Percentiles rank a stretch among this genome's conserved stretches.
Evolutionary conservation across 2,888 invertebrate species (phyloP).

Genomic region (Amiota mariae): DNA sequence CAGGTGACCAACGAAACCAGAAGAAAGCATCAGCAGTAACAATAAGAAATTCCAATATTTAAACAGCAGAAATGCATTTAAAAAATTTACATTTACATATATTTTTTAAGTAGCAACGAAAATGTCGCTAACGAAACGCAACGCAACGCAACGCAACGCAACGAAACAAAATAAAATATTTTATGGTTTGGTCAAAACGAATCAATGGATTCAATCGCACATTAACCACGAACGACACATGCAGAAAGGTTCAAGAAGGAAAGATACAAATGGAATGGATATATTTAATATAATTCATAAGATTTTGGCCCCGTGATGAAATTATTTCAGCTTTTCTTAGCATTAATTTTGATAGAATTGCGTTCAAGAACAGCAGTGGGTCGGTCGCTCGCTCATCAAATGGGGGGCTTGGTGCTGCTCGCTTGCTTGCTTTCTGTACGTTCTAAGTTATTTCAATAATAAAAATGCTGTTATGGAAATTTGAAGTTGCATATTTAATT

Average conservation of each 20-base stretch:
- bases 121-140: background rate
- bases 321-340: background rate
- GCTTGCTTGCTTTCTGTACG: constrained; percentile 51
- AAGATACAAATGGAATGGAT: background rate
- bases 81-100: constrained; percentile 52
- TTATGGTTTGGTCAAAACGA: constrained; percentile 35
- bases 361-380: constrained; percentile 24
- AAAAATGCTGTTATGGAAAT: constrained; percentile 60
- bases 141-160: background rate
- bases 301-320: no score
- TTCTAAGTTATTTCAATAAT: constrained; percentile 42
- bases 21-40: background rate
- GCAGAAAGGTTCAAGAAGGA: no score
- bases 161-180: constrained; percentile 23
- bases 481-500: constrained; percentile 38
- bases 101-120: constrained; percentile 45
- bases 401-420: constrained; percentile 29
- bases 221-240: no score
- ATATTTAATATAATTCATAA: background rate
- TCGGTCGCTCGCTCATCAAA: constrained; percentile 44
- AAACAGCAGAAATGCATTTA: constrained; percentile 61
- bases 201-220: background rate
- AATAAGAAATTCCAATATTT: constrained; percentile 25
- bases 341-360: background rate
- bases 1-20: constrained; percentile 14